Percentiles rank a stretch among this genome's conserved stretches.
Evolutionary conservation across 2,888 invertebrate species (phyloP).

Genomic region (Nomada fabriciana): DNA sequence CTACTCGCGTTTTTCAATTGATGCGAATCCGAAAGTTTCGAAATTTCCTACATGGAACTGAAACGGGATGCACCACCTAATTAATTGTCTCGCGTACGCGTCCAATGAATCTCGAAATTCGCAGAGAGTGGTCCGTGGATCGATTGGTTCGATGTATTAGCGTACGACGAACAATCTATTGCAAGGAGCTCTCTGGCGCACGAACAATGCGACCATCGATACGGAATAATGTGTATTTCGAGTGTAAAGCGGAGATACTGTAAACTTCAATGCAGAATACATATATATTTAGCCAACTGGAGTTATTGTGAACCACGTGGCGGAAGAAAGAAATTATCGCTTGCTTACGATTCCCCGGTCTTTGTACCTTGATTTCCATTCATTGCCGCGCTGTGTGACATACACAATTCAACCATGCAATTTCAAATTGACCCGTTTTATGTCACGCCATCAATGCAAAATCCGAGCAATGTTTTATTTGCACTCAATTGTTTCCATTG

Average conservation of each 20-base stretch:
- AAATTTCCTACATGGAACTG: neutral
- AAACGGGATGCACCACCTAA: neutral
- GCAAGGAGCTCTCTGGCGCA: constrained; percentile 22
- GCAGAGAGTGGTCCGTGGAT: constrained; percentile 31
- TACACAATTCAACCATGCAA: neutral
- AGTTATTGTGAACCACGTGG: constrained; percentile 28
- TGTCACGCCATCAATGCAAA: neutral
- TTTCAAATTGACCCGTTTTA: no score
- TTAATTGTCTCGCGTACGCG: constrained; percentile 22
- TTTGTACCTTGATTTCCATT: neutral
- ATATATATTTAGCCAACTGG: constrained; percentile 37
- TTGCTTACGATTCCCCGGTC: constrained; percentile 11
- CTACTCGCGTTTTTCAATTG: neutral
- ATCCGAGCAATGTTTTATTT: neutral
- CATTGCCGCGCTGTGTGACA: neutral
- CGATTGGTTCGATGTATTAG: constrained; percentile 43
- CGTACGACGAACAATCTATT: constrained; percentile 35
- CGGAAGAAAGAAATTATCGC: constrained; percentile 50
- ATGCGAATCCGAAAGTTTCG: constrained; percentile 1
- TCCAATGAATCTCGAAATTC: constrained; percentile 22
- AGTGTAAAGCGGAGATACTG: constrained; percentile 56
- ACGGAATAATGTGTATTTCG: constrained; percentile 51
- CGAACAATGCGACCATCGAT: constrained; percentile 43
- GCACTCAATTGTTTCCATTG: no score
- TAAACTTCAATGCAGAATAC: constrained; percentile 27